Percentiles rank a stretch among this genome's conserved stretches.
These are phyloP conservation scores for Hypsopygia costalis DNA, from an alignment of 2,888 invertebrate genomes.

Conservation along the genomic window DNA sequence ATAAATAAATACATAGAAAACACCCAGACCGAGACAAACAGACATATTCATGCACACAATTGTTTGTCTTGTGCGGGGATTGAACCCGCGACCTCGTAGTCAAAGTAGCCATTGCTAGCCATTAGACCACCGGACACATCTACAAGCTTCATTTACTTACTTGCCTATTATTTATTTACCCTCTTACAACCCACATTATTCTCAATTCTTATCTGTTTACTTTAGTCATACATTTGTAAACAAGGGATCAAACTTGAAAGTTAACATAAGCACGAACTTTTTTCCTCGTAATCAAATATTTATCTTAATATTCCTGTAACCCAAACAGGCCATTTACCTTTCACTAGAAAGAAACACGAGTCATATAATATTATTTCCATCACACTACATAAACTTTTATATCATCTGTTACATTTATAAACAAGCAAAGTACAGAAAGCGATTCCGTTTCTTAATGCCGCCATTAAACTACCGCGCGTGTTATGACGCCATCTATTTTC, in stretches of 20 bases:
- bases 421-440: conserved; percentile 45
- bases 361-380: conserved; percentile 12
- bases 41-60: too few relatives aligned
- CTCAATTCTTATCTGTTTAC: too few relatives aligned
- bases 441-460: conserved; percentile 40
- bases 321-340: neutral
- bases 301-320: neutral
- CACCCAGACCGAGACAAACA: too few relatives aligned
- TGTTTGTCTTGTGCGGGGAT: too few relatives aligned
- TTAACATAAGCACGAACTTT: neutral
- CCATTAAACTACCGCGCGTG: conserved; percentile 45
- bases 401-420: conserved; percentile 19
- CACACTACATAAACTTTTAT: conserved; percentile 11
- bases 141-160: too few relatives aligned
- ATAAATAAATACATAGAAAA: too few relatives aligned
- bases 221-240: too few relatives aligned
- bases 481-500: conserved; percentile 46
- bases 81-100: too few relatives aligned
- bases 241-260: neutral
- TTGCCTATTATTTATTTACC: too few relatives aligned
- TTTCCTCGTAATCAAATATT: neutral
- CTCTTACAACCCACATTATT: too few relatives aligned
- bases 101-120: too few relatives aligned
- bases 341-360: neutral
- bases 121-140: too few relatives aligned